These are phyloP conservation scores for Nomada lathburiana DNA, from an alignment of 2,888 invertebrate genomes.

Conservation along the genomic window DNA sequence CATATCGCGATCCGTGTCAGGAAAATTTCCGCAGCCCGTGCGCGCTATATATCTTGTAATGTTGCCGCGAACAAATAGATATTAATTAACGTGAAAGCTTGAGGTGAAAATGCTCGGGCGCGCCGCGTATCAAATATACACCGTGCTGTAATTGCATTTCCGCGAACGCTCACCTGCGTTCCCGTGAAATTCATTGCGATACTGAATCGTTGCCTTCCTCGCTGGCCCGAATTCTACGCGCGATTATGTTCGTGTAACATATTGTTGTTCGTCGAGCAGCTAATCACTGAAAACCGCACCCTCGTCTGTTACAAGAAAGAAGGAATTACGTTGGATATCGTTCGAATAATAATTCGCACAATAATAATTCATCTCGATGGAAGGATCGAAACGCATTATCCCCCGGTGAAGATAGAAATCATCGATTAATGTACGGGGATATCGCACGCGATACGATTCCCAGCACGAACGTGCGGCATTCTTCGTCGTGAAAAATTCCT, in stretches of 20 bases:
- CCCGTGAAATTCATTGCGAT: conserved; percentile 54
- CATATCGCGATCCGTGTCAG: conserved; percentile 33
- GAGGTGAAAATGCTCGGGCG: conserved; percentile 50
- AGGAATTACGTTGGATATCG: not conserved
- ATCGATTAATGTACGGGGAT: not conserved
- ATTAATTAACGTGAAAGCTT: conserved; percentile 66
- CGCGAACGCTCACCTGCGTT: conserved; percentile 4
- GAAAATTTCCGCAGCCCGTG: conserved; percentile 28
- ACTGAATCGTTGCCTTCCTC: conserved; percentile 16
- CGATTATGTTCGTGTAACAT: too few relatives aligned
- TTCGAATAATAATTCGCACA: not conserved
- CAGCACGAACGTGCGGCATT: conserved; percentile 33
- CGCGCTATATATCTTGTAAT: conserved; percentile 52
- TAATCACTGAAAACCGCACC: not conserved
- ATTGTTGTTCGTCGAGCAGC: not conserved
- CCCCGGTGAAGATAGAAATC: conserved; percentile 1
- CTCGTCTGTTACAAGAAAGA: not conserved
- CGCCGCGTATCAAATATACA: conserved; percentile 41
- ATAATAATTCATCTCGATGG: not conserved
- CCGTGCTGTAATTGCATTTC: conserved; percentile 46
- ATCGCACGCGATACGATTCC: conserved; percentile 20
- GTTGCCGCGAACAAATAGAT: conserved; percentile 59
- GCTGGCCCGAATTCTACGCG: not conserved
- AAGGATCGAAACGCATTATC: not conserved
- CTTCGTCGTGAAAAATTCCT: conserved; percentile 63